These are phyloP conservation scores for Dryobota labecula DNA, from an alignment of 2,888 invertebrate species.

Conservation along the genomic window DNA sequence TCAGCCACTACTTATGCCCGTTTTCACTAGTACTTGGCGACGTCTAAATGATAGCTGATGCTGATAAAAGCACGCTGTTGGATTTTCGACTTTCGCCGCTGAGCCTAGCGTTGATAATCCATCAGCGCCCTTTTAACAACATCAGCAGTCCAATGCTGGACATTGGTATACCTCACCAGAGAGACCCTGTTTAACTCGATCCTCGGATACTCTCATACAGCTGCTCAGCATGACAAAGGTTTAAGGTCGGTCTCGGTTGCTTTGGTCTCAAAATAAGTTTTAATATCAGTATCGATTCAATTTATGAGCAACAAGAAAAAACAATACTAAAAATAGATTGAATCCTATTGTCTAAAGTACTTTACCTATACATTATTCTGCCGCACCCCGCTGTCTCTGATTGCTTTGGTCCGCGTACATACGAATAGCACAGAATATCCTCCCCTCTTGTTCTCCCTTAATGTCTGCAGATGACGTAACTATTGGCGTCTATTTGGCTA, in stretches of 20 bases:
- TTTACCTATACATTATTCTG: background rate
- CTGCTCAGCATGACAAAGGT: background rate
- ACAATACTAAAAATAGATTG: constrained; percentile 28
- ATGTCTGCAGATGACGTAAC: constrained; percentile 22
- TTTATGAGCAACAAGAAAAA: background rate
- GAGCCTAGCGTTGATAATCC: background rate
- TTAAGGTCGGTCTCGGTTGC: background rate
- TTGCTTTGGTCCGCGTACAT: constrained; percentile 17
- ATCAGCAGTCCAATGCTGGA: background rate
- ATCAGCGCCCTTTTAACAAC: background rate
- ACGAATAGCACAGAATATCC: constrained; percentile 3
- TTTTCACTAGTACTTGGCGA: background rate
- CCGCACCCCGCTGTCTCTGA: background rate
- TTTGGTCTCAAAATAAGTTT: background rate
- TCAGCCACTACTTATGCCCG: background rate
- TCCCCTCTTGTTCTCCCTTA: background rate
- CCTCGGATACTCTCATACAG: background rate
- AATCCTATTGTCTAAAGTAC: constrained; percentile 21
- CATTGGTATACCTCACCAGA: background rate
- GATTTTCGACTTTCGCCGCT: background rate
- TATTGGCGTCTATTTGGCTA: constrained; percentile 30
- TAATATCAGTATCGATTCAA: background rate
- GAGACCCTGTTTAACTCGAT: background rate
- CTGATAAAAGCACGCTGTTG: background rate
- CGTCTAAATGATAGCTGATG: background rate